phyloP scores from a whole-genome alignment of 2,797 vertebrate genomes.

The Chaetophractus vellerosus region DNA sequence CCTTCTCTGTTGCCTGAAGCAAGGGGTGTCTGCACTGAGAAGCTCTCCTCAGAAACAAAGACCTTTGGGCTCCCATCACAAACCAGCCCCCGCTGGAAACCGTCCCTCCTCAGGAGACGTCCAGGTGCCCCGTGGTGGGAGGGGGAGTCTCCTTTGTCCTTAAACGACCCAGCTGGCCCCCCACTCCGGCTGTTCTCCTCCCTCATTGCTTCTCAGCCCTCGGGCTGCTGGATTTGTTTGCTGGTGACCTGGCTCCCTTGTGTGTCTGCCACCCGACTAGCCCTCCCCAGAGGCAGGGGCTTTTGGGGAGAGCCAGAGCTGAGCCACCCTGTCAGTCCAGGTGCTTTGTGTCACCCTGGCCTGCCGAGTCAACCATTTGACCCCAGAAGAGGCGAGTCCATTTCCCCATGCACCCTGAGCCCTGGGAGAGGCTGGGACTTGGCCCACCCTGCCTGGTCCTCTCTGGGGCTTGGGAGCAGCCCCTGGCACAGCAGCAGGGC shows the following conservation, averaged over 20 bases:
- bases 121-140: neutral
- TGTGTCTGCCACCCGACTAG: neutral
- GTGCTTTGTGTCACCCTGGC: neutral
- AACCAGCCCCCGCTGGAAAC: neutral
- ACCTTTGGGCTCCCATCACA: neutral
- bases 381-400: neutral
- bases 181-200: too few species aligned
- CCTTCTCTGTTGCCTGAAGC: neutral
- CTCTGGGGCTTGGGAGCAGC: conserved; percentile 31
- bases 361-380: neutral
- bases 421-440: neutral
- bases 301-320: neutral
- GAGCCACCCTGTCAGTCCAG: neutral
- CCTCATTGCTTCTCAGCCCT: too few species aligned
- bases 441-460: conserved; percentile 27
- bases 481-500: conserved; percentile 37
- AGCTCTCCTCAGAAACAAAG: neutral
- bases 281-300: neutral
- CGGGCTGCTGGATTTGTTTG: neutral
- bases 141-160: neutral
- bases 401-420: neutral
- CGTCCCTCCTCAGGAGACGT: neutral
- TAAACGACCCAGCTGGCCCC: neutral
- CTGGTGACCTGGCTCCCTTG: neutral
- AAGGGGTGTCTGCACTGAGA: rapidly evolving